phyloP scores from a whole-genome alignment of 2,797 vertebrate genomes.

The Chloroceryle amazona region DNA sequence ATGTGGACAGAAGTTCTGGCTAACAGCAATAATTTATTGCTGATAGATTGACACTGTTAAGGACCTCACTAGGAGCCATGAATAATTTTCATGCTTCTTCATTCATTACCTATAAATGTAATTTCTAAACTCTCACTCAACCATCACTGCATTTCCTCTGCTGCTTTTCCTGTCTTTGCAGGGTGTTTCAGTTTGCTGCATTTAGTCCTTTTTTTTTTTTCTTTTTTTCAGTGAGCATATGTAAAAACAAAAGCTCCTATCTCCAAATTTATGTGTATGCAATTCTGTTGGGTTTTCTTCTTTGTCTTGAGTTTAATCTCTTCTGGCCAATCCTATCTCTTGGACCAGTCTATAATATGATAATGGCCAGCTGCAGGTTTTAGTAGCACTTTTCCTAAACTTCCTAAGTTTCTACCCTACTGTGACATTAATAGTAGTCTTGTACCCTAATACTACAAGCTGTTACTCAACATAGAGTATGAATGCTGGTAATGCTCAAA shows the following conservation, averaged over 20 bases:
- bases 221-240: not conserved
- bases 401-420: not conserved
- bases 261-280: not conserved
- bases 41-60: not conserved
- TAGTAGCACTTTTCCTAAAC: not conserved
- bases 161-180: not conserved
- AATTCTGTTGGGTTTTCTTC: not conserved
- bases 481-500: constrained; percentile 68
- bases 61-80: not conserved
- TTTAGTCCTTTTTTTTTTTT: not conserved
- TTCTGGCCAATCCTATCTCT: not conserved
- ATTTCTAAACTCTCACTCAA: not conserved
- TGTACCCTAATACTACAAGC: not conserved
- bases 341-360: not conserved
- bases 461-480: not conserved
- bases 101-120: not conserved
- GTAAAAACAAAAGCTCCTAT: not conserved
- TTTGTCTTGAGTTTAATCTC: not conserved
- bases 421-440: not conserved
- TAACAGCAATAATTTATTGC: not conserved
- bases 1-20: not conserved
- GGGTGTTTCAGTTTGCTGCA: not conserved
- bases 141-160: not conserved
- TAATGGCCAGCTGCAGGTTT: not conserved
- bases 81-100: not conserved